Evolutionary conservation across 2,888 invertebrate genomes (phyloP).

Genomic region (Fragum fragum): DNA sequence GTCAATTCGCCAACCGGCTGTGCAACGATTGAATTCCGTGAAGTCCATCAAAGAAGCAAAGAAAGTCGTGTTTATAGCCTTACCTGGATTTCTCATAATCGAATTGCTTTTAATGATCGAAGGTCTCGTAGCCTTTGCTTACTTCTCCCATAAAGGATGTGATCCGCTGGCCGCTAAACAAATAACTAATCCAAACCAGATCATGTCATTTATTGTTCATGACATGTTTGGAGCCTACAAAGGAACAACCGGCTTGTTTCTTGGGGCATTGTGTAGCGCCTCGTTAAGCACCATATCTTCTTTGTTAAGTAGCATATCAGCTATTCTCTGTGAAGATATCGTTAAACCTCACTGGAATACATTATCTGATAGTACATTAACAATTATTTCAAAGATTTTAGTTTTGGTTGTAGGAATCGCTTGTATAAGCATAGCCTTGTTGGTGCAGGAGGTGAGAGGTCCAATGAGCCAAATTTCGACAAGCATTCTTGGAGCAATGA

Average conservation of each 20-base stretch:
- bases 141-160: slow-evolving; percentile 21
- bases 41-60: slow-evolving; percentile 21
- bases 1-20: slow-evolving; percentile 5
- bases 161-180: slow-evolving; percentile 31
- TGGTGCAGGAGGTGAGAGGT: slow-evolving; percentile 4
- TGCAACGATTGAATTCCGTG: slow-evolving; percentile 30
- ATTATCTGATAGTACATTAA: slow-evolving; percentile 4
- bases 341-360: not conserved
- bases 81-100: slow-evolving; percentile 20
- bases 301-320: slow-evolving; percentile 25
- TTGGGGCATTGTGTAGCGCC: slow-evolving; percentile 21
- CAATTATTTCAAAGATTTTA: slow-evolving; percentile 18
- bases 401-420: slow-evolving; percentile 5
- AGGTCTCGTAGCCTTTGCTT: slow-evolving; percentile 35
- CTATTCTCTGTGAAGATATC: slow-evolving; percentile 21
- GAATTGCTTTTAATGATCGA: slow-evolving; percentile 24
- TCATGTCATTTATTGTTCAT: slow-evolving; percentile 18
- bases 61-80: slow-evolving; percentile 16
- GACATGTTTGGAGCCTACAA: slow-evolving; percentile 26
- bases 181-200: slow-evolving; percentile 30
- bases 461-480: slow-evolving; percentile 21
- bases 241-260: slow-evolving; percentile 22
- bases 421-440: slow-evolving; percentile 13
- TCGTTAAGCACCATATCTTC: slow-evolving; percentile 32
- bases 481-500: slow-evolving; percentile 18